Evolutionary conservation across 2,113 vertebrate species (phyloP), one percentile per base, ranked within the genome.

Genomic region (Strigops habroptila): DNA sequence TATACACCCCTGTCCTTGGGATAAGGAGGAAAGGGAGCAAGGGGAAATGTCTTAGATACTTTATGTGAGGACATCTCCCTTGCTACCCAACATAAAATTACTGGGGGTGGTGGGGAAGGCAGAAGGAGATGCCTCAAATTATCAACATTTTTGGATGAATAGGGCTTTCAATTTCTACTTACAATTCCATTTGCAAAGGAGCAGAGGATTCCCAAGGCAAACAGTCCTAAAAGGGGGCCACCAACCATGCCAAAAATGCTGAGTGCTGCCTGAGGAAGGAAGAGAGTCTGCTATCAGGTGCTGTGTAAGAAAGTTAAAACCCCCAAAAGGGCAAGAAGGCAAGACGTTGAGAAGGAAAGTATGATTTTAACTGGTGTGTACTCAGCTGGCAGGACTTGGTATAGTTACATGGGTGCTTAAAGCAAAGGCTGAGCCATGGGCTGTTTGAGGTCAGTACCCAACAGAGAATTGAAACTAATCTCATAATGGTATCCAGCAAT

Each of bases 171-270:
- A 77, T 74, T 93, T 89, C 60, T 97, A 98, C 99, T 99, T 97
- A 99, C 99, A 57, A 82, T 88, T 85, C 98, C 98, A 95, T 99
- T 99, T 86, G 97, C 90, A 94, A 98, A 99, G 63, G 98, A 98
- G 94, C 98, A 99, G 83, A 99, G 97, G 96, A 99, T 99, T 79
- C 99, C 99, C 92, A 99, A 96, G 39, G 98, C 8, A 97, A 98
- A 99, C 8, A 99, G 95, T 46, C 99, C 99, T 55, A 99, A 92
- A 73, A 99, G 98, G 48, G 99, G 99, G 35, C 99, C 99, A 62
- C 99, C 98, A 52, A 99, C 92, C 98, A 99, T 99, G 55, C 99
- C 99, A 96, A 99, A 99, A 96, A 99, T 98, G 86, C 98, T 99
- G 94, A 99, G 97, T 0, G 99, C 99, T 51, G 99, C 99, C 99